phyloP scores from a whole-genome alignment of 2,797 vertebrate species.

The Poeciliopsis gracilis region DNA sequence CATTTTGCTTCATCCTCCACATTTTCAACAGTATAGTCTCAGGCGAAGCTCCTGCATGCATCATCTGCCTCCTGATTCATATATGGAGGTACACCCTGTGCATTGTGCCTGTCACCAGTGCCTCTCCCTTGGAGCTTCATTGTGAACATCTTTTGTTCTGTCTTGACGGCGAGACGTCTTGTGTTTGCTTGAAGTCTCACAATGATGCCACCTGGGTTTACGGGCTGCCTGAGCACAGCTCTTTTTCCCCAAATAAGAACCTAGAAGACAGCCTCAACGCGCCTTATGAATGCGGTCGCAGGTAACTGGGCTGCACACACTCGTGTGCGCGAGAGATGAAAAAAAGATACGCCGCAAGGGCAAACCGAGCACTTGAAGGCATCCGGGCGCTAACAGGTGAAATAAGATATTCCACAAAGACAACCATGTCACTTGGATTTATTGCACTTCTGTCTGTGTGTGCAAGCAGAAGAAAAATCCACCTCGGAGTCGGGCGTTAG shows the following conservation, averaged over 20 bases:
- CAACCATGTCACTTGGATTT: conserved; percentile 55
- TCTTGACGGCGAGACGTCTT: conserved; percentile 41
- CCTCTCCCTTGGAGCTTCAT: conserved; percentile 30
- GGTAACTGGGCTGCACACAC: conserved; percentile 26
- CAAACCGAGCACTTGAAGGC: conserved; percentile 36
- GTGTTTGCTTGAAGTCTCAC: conserved; percentile 48
- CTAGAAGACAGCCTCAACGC: conserved; percentile 6
- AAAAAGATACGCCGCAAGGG: conserved; percentile 58
- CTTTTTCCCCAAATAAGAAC: conserved; percentile 19
- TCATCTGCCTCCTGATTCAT: neutral
- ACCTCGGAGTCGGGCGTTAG: conserved; percentile 38
- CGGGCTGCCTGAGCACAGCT: conserved; percentile 22
- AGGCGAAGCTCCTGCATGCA: neutral
- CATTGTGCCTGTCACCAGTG: neutral
- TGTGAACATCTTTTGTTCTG: conserved; percentile 10
- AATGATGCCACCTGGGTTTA: conserved; percentile 37
- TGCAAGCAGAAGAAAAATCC: conserved; percentile 32
- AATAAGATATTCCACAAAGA: conserved; percentile 63
- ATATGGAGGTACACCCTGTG: neutral
- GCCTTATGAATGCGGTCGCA: neutral
- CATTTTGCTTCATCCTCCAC: neutral
- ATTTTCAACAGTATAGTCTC: neutral
- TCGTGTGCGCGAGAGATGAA: conserved; percentile 30
- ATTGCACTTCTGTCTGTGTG: conserved; percentile 27
- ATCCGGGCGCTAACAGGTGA: conserved; percentile 50